These are phyloP conservation scores for Etheostoma nigrum DNA, from an alignment of 2,797 vertebrate species.

Conservation along the genomic window DNA sequence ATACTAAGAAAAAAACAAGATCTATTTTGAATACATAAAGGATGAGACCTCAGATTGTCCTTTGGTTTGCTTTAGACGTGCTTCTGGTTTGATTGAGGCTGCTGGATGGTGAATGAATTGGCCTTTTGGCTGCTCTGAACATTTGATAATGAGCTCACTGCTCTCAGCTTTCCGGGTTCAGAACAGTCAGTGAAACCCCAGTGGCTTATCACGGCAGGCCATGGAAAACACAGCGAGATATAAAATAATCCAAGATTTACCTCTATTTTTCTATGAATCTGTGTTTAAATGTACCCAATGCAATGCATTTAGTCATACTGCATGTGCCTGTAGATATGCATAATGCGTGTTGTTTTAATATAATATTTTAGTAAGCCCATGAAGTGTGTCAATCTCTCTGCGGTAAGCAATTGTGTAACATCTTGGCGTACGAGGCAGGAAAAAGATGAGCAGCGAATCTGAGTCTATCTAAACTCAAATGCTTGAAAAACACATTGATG, in stretches of 20 bases:
- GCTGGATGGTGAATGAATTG: constrained; percentile 44
- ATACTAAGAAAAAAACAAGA: constrained; percentile 25
- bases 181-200: constrained; percentile 37
- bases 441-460: constrained; percentile 45
- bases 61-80: constrained; percentile 17
- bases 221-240: constrained; percentile 29
- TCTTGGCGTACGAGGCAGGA: constrained; percentile 14
- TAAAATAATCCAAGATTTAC: constrained; percentile 20
- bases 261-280: constrained; percentile 9
- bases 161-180: constrained; percentile 39
- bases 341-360: constrained; percentile 2
- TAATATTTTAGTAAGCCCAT: constrained; percentile 17
- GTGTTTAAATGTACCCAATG: not conserved
- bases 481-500: constrained; percentile 40
- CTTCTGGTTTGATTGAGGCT: constrained; percentile 22
- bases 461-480: constrained; percentile 45
- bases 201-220: constrained; percentile 32
- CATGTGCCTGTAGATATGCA: constrained; percentile 4
- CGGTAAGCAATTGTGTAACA: constrained; percentile 46
- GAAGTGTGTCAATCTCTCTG: constrained; percentile 26
- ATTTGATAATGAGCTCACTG: constrained; percentile 51
- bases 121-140: constrained; percentile 17
- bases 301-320: constrained; percentile 3
- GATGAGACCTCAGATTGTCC: constrained; percentile 30
- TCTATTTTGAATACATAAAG: constrained; percentile 20